These are phyloP conservation scores for Pteronotus mesoamericanus DNA, from an alignment of 2,797 vertebrate genomes.

Conservation along the genomic window DNA sequence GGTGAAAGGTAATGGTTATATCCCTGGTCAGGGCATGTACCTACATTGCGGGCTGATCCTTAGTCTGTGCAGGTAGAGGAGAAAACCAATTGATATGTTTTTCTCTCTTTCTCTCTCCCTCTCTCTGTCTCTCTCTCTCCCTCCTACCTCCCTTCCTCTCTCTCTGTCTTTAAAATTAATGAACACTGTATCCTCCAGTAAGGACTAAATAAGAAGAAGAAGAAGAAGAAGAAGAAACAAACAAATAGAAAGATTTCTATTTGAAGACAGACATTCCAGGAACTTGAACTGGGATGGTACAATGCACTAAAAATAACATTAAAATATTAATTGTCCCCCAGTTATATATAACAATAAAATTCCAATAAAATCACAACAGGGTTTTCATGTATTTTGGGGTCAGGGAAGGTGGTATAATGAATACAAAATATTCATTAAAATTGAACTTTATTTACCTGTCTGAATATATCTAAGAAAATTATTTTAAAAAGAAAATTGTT, in stretches of 20 bases:
- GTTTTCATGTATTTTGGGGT: neutral
- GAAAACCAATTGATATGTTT: too few relatives aligned
- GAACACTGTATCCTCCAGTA: too few relatives aligned
- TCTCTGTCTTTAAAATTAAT: too few relatives aligned
- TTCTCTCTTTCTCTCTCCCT: too few relatives aligned
- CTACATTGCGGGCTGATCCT: too few relatives aligned
- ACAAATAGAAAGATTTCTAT: neutral
- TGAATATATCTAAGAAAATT: neutral
- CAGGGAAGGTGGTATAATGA: neutral
- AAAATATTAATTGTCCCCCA: neutral
- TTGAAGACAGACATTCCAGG: neutral
- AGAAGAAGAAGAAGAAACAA: neutral
- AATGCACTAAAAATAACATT: neutral
- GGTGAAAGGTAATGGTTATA: neutral
- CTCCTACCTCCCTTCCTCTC: too few relatives aligned
- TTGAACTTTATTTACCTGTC: neutral
- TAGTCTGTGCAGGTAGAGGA: too few relatives aligned
- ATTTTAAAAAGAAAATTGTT: neutral
- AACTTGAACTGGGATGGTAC: neutral
- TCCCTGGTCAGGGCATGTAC: too few relatives aligned
- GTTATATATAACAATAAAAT: neutral
- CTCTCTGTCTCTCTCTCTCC: too few relatives aligned
- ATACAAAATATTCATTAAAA: neutral
- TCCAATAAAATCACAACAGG: neutral
- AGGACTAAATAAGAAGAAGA: too few relatives aligned